Evolutionary conservation across 2,888 invertebrate genomes (phyloP).

Genomic region (Arrhopalites spinosus): DNA sequence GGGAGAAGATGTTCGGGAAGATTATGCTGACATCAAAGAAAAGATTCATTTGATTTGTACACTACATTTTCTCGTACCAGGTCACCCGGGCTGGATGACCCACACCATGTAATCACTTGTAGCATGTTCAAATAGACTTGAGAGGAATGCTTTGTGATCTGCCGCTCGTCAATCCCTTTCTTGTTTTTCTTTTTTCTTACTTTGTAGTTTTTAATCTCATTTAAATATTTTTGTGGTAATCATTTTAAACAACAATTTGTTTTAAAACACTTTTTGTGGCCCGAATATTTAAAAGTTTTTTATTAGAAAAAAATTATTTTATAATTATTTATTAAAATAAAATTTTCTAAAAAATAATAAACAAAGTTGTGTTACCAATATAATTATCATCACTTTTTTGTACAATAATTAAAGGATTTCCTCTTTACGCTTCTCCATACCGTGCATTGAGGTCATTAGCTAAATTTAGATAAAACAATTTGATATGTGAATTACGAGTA

Average conservation of each 20-base stretch:
- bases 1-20: not conserved
- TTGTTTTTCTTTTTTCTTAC: no score
- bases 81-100: slow-evolving; percentile 31
- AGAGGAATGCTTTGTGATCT: slow-evolving; percentile 25
- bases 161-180: slow-evolving; percentile 8
- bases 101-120: slow-evolving; percentile 36
- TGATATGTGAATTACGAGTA: not conserved
- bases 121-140: slow-evolving; percentile 30
- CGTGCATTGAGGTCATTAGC: slow-evolving; percentile 9
- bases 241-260: no score
- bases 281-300: no score
- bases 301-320: no score
- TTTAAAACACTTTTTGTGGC: no score
- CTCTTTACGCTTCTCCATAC: not conserved
- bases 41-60: slow-evolving; percentile 4
- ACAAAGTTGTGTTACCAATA: no score
- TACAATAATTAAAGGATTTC: no score
- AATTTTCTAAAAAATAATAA: no score
- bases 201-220: no score
- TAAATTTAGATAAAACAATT: not conserved
- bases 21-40: not conserved
- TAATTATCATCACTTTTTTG: no score
- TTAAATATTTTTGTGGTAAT: no score
- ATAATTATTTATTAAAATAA: no score
- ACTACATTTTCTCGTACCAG: slow-evolving; percentile 7